A percentile compares a stretch with the other conserved stretches of the same genome.
These are phyloP conservation scores for Enteromius mattozi DNA, from an alignment of 2,797 vertebrate species.

Conservation along the genomic window DNA sequence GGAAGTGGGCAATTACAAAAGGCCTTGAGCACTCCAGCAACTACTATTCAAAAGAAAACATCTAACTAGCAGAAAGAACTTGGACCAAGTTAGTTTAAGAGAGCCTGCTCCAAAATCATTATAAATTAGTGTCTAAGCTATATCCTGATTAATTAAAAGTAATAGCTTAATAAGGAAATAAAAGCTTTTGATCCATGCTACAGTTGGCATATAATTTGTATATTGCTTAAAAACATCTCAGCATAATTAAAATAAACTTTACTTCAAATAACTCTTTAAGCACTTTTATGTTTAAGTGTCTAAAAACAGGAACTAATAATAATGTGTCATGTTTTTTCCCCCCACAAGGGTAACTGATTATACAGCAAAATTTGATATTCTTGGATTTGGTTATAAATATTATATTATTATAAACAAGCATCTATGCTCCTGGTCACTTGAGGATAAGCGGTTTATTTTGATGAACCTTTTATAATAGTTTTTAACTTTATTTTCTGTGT, in stretches of 20 bases:
- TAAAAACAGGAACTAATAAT: not conserved
- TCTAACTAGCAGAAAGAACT: not conserved
- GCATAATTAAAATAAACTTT: not conserved
- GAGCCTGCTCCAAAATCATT: not conserved
- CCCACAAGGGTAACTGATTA: too few relatives aligned
- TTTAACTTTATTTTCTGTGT: not conserved
- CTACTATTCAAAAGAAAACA: not conserved
- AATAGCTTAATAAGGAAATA: not conserved
- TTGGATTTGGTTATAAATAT: not conserved
- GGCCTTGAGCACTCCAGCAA: not conserved
- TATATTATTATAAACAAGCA: not conserved
- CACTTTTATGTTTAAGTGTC: not conserved
- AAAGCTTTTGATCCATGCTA: not conserved
- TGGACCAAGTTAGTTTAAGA: not conserved
- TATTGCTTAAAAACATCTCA: not conserved
- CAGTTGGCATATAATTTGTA: too few relatives aligned
- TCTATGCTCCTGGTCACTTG: not conserved
- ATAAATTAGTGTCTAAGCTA: not conserved
- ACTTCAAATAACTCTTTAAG: not conserved
- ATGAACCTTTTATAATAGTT: not conserved
- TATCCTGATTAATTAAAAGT: not conserved
- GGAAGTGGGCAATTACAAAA: not conserved
- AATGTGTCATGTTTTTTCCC: not conserved
- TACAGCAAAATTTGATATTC: not conserved
- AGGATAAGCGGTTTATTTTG: not conserved